Evolutionary conservation across 1,140 invertebrate genomes (phyloP).

Genomic region (Caenorhabditis remanei): DNA sequence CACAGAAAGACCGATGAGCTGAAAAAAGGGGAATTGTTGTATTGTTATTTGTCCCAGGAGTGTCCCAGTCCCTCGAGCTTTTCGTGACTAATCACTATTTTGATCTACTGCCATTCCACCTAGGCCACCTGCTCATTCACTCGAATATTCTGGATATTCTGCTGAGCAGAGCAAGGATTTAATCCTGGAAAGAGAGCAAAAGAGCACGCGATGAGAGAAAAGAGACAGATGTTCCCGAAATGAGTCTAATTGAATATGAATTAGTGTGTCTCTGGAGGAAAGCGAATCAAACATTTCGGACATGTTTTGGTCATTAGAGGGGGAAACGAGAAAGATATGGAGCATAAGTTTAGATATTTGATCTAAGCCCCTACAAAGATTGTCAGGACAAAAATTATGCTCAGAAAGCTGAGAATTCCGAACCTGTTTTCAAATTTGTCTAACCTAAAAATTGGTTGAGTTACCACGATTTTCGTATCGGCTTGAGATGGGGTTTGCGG

Average conservation of each 20-base stretch:
- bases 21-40: background rate
- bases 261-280: background rate
- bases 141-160: background rate
- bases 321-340: background rate
- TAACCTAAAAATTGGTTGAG: no score
- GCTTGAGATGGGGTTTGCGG: no score
- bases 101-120: no score
- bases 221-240: background rate
- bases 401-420: background rate
- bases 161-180: background rate
- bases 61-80: no score
- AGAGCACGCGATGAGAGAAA: constrained; percentile 1
- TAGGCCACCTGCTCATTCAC: background rate
- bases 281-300: background rate
- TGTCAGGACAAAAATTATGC: no score
- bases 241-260: constrained; percentile 42
- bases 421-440: no score
- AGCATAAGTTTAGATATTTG: background rate
- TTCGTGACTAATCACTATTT: no score
- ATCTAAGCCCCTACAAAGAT: no score
- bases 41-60: no score
- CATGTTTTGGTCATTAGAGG: background rate
- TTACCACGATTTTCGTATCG: no score
- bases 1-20: constrained; percentile 67
- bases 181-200: background rate